Conservation (phyloP, 2,888 invertebrate genomes). For the Copidosoma aretas region DNA sequence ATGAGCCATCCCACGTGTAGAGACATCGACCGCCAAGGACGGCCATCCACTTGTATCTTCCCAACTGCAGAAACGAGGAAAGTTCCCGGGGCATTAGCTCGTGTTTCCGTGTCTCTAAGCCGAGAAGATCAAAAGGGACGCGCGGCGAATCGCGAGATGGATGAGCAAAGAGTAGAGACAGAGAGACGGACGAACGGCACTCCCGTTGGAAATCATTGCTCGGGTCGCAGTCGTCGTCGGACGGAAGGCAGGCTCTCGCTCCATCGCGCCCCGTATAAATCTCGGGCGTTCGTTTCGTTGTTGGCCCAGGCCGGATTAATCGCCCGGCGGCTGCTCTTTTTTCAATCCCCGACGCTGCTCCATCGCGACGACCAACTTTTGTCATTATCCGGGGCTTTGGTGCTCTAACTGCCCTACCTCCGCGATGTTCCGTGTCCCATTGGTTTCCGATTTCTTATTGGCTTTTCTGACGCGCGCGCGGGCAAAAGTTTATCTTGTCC, state of each 20-base stretch:
- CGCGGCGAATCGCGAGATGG: not conserved
- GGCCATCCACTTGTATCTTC: not conserved
- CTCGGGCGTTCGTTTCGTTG: not conserved
- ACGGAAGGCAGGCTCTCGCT: not conserved
- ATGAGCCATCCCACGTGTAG: not conserved
- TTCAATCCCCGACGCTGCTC: conserved; percentile 8
- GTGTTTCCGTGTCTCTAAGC: conserved; percentile 23
- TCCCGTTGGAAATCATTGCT: conserved; percentile 10
- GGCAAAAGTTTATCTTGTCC: not conserved
- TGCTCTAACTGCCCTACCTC: conserved; percentile 4
- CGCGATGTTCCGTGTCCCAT: not conserved
- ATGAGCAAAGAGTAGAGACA: not conserved
- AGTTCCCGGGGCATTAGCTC: conserved; percentile 15
- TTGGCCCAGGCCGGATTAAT: conserved; percentile 9
- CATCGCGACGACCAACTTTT: conserved; percentile 34
- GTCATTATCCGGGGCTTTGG: conserved; percentile 37
- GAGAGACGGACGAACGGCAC: not conserved
- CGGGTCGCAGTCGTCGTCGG: not conserved
- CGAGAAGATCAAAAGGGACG: not conserved
- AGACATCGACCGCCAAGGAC: not conserved
- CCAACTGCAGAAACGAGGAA: conserved; percentile 14
- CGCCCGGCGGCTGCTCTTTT: conserved; percentile 4
- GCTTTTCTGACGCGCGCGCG: not conserved
- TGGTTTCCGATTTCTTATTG: conserved; percentile 19
- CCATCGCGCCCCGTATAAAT: not conserved